A percentile compares a stretch with the other conserved stretches of the same genome.
These are phyloP conservation scores for Amblyopsis hoosieri DNA, from an alignment of 2,797 vertebrate species.

Conservation along the genomic window DNA sequence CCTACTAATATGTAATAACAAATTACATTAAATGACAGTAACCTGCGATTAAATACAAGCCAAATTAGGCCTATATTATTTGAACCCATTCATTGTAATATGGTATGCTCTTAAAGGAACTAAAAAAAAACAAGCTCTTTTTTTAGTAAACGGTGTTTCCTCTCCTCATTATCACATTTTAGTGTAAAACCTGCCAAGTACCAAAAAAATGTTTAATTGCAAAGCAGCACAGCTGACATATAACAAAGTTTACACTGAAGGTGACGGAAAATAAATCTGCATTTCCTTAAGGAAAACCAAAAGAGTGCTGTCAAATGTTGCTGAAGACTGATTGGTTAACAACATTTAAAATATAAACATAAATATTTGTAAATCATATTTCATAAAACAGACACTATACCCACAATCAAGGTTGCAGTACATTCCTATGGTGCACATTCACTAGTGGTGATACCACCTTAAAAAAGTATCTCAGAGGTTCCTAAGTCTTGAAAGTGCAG, in stretches of 20 bases:
- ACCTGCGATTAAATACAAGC: constrained; percentile 13
- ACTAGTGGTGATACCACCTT: constrained; percentile 37
- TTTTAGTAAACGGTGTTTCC: not conserved
- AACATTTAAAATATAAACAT: constrained; percentile 6
- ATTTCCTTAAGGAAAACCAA: constrained; percentile 23
- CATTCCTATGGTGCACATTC: constrained; percentile 33
- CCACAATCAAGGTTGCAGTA: constrained; percentile 13
- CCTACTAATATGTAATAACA: not conserved
- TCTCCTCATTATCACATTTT: constrained; percentile 11
- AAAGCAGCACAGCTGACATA: no score
- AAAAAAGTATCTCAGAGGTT: not conserved
- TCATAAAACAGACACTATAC: no score
- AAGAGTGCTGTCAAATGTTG: constrained; percentile 23
- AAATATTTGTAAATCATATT: no score
- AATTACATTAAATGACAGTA: constrained; percentile 13
- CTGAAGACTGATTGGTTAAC: constrained; percentile 37
- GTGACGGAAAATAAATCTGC: constrained; percentile 28
- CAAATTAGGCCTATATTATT: not conserved
- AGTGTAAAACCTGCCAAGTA: constrained; percentile 17
- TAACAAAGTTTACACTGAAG: not conserved
- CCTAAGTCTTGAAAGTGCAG: no score
- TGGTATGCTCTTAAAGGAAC: no score
- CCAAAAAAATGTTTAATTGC: no score
- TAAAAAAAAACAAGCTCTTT: no score
- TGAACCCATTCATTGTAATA: no score